These are phyloP conservation scores for Papilio aristodemus DNA, from an alignment of 1,140 invertebrate genomes.

Conservation along the genomic window DNA sequence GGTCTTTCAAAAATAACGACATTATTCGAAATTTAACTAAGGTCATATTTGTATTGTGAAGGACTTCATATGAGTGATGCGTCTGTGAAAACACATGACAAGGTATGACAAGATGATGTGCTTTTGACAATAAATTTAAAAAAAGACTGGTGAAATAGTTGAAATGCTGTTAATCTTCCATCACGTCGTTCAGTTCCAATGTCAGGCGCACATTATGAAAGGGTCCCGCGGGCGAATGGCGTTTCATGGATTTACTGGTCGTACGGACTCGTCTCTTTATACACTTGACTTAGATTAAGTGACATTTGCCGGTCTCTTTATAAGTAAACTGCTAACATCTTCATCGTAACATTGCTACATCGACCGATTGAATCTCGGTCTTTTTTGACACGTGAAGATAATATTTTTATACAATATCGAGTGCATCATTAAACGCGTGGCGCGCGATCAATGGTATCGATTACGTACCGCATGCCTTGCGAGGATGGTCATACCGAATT, in stretches of 20 bases:
- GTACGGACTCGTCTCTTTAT: slow-evolving; percentile 28
- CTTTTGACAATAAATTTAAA: slow-evolving; percentile 27
- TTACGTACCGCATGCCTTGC: not conserved
- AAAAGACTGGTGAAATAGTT: slow-evolving; percentile 22
- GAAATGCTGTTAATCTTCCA: slow-evolving; percentile 25
- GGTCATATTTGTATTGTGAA: slow-evolving; percentile 17
- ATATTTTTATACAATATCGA: slow-evolving; percentile 12
- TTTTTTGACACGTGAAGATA: not conserved
- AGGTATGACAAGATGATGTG: slow-evolving; percentile 21
- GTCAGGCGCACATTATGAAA: slow-evolving; percentile 29
- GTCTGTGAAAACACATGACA: slow-evolving; percentile 11
- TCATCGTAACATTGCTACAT: slow-evolving; percentile 1
- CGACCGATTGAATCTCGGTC: not conserved
- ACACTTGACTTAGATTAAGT: slow-evolving; percentile 32
- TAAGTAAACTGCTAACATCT: not conserved
- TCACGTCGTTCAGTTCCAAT: slow-evolving; percentile 31
- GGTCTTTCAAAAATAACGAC: not conserved
- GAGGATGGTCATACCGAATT: not conserved
- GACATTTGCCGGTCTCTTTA: slow-evolving; percentile 18
- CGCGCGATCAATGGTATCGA: not conserved
- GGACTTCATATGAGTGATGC: slow-evolving; percentile 28
- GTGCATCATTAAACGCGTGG: not conserved
- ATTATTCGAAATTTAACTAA: not conserved
- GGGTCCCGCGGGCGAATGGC: slow-evolving; percentile 1
- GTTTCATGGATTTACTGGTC: slow-evolving; percentile 28